Conservation (phyloP, 2,888 invertebrate species). For the Abrostola triplasia region DNA sequence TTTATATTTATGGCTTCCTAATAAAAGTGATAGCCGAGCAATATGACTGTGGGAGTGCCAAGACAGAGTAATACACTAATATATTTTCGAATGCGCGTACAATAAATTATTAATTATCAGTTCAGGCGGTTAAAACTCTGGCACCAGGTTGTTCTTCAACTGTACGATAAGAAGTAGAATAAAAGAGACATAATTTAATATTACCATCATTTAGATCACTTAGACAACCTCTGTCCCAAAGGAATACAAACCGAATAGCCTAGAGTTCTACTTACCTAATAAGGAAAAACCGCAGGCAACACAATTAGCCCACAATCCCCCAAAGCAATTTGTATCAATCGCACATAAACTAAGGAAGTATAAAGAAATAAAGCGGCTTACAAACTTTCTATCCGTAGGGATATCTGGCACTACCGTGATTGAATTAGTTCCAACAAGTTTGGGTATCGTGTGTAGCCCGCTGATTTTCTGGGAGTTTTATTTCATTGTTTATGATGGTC, state of each 20-base stretch:
- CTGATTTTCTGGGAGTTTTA: slow-evolving; percentile 48
- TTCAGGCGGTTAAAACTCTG: too few species aligned
- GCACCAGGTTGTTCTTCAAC: too few species aligned
- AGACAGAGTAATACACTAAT: too few species aligned
- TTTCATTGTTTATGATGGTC: slow-evolving; percentile 48
- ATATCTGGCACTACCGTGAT: slow-evolving; percentile 62
- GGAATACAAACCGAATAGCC: neutral
- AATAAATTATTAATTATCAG: too few species aligned
- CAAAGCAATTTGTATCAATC: slow-evolving; percentile 70
- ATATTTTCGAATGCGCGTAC: too few species aligned
- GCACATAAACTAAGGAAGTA: slow-evolving; percentile 52
- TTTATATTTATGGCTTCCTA: too few species aligned
- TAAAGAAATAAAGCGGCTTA: slow-evolving; percentile 62
- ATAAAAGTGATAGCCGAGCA: too few species aligned
- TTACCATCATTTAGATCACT: neutral
- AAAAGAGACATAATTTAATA: neutral
- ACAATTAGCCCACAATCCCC: slow-evolving; percentile 56
- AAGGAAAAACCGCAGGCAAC: slow-evolving; percentile 22
- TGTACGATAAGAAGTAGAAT: too few species aligned
- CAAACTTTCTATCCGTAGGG: slow-evolving; percentile 68
- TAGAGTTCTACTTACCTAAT: slow-evolving; percentile 23
- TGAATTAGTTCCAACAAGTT: slow-evolving; percentile 68
- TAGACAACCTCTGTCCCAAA: neutral
- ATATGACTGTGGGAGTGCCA: too few species aligned
- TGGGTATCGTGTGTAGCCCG: slow-evolving; percentile 44